phyloP scores from a whole-genome alignment of 2,797 vertebrate species.

The Gastrophryne carolinensis region DNA sequence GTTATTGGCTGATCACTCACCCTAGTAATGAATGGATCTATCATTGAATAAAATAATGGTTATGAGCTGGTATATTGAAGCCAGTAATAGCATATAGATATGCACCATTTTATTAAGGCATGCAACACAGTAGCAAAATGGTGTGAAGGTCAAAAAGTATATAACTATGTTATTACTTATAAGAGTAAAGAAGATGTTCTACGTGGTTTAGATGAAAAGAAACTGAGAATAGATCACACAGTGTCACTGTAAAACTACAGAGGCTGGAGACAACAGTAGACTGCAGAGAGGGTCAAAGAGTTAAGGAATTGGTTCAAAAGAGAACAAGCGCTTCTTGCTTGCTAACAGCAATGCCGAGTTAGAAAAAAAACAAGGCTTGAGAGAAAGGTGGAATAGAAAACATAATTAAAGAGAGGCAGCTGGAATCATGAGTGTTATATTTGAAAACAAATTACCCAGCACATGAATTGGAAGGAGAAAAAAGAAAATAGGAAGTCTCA shows the following conservation, averaged over 20 bases:
- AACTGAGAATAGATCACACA: slow-evolving; percentile 6
- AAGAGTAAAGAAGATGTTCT: background rate
- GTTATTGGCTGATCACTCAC: no score
- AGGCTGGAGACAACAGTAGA: slow-evolving; percentile 21
- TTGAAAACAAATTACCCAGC: slow-evolving; percentile 40
- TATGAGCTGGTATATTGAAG: no score
- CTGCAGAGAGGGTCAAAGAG: slow-evolving; percentile 22
- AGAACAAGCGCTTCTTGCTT: slow-evolving; percentile 26
- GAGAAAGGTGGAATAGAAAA: slow-evolving; percentile 20
- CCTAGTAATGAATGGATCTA: no score
- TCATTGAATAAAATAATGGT: no score
- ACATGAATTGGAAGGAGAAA: slow-evolving; percentile 37
- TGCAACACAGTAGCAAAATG: background rate
- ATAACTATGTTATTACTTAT: background rate
- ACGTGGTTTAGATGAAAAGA: slow-evolving; percentile 6
- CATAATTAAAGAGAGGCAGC: slow-evolving; percentile 41
- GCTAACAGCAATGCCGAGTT: slow-evolving; percentile 9
- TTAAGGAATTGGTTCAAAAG: slow-evolving; percentile 20
- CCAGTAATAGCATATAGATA: no score
- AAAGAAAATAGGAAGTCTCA: slow-evolving; percentile 12
- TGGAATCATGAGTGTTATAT: slow-evolving; percentile 41
- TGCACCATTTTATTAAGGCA: no score
- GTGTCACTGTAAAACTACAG: slow-evolving; percentile 34
- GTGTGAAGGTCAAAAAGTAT: slow-evolving; percentile 1
- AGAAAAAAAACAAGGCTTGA: background rate